Evolutionary conservation across 2,888 invertebrate genomes (phyloP), one percentile per base, ranked within the genome.

Genomic region (Pyrrhia umbra): DNA sequence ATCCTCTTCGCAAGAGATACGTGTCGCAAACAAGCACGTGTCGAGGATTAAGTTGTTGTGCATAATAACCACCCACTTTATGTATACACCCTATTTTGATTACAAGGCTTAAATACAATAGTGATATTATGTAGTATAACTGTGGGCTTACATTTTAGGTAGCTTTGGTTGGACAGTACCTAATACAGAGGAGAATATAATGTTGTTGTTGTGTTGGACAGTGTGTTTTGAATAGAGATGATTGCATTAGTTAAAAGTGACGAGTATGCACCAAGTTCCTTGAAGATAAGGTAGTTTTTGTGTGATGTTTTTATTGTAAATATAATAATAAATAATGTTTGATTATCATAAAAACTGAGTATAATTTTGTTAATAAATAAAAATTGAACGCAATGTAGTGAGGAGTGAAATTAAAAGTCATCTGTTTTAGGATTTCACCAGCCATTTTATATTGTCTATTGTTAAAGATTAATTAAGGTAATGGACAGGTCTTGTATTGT

Each of bases 1-100:
- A 80, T 73, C 62, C 78, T 87, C 85, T 77, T 83, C 84, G 78
- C 82, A 84, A 85, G 85, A 89, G 88, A 89, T 89, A 91, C 87
- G 85, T 88, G 89, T 88, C 87, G 84, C 83, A 82, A 86, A 89
- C 89, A 88, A 89, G 87, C 89, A 90, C 88, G 90, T 87, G 88
- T 87, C 74, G 77, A 49, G 88, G 90, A 90, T 91, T 91, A 90
- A 88, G 89, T 87, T 88, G 88, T 90, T 88, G 79, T 81, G 88
- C 87, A 86, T 89, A 90, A 89, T 88, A 89, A 86, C 85, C 83
- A 81, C 75, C 70, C 69, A 79, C 86, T 85, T 83, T 84, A 84
- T 83, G 75, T 75, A 75, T 67, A 76, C 77, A 69, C 84, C 82
- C 81, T 83, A 87, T 88, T 89, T 87, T 89, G 89, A 89, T 90